Evolutionary conservation across 2,113 vertebrate genomes (phyloP).

Genomic region (Pithys albifrons): DNA sequence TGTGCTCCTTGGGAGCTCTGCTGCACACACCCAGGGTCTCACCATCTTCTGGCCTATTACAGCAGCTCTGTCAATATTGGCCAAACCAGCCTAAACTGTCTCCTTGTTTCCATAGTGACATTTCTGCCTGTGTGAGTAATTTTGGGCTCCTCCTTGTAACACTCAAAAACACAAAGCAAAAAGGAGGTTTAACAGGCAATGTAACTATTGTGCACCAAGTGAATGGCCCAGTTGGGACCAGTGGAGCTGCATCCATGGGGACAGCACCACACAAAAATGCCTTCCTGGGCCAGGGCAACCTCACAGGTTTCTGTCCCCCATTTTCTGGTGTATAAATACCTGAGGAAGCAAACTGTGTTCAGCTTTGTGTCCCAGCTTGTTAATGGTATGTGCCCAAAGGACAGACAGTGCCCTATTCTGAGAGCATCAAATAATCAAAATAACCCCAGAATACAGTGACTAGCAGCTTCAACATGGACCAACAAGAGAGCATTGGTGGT

Average conservation of each 20-base stretch:
- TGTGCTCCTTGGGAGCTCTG: background rate
- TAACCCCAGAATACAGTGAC: background rate
- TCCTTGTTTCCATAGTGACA: slow-evolving; percentile 70
- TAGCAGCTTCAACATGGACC: background rate
- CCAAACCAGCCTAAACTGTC: slow-evolving; percentile 13
- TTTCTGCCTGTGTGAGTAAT: slow-evolving; percentile 39
- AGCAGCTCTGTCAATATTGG: background rate
- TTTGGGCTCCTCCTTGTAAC: background rate
- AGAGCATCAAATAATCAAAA: background rate
- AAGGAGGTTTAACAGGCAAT: background rate
- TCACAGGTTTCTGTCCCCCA: background rate
- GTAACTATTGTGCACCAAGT: background rate
- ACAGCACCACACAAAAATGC: background rate
- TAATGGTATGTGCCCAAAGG: background rate
- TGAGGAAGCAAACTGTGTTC: background rate
- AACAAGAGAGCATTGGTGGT: background rate
- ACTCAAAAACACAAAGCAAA: background rate
- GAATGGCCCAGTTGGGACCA: background rate
- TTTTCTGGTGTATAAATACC: background rate
- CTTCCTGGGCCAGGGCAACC: background rate
- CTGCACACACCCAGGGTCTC: background rate
- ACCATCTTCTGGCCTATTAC: background rate
- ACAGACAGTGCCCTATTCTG: background rate
- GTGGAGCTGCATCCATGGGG: fast-evolving
- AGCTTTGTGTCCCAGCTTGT: background rate